Base-by-base conservation (phyloP, 64 coral and sea anemone genomes). In the Cladopsammia gracilis region DNA sequence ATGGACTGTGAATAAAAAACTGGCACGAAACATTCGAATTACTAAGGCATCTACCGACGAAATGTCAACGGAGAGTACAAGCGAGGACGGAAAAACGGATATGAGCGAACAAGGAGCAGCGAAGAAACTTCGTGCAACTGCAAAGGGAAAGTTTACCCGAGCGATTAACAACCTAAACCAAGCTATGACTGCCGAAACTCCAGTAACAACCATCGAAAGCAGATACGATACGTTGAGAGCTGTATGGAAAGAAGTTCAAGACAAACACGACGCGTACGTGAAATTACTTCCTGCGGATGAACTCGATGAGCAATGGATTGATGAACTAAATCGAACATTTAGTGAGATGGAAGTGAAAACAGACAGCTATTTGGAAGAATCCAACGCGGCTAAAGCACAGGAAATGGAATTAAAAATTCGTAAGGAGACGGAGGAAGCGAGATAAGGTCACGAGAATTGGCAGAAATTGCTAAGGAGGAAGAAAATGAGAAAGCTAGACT, bases 231-330 rank as follows among this genome's bases (percentile, higher is more conserved):
- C 2, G n/a, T n/a, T 26, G n/a, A 69, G 7, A 69, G 65, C n/a
- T 1, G n/a, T n/a, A 19, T 69, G 65, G 65, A 69, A 69, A 19
- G 65, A 69, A 69, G 7, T n/a, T 19, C 65, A 69, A 69, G 65
- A 25, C 65, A 69, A 69, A 69, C 65, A 69, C 23, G 65, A 69
- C 1, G 65, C 18, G 6, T 69, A 22, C n/a, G n/a, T 69, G n/a
- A 69, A 69, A 69, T 25, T 69, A n/a, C 65, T 69, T 69, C 65
- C 22, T 22, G n/a, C 23, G 18, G 65, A 69, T 19, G 65, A 69
- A 69, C 65, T 69, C n/a, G 65, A 69, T 69, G n/a, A 69, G 9
- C 18, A n/a, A 19, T 69, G 65, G 65, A 69, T 69, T 25, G 65
- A 69, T 8, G 65, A 69, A 8, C 65, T 69, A 25, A 69, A 69